phyloP scores from a whole-genome alignment of 2,797 vertebrate genomes.

The Alfaro cultratus region DNA sequence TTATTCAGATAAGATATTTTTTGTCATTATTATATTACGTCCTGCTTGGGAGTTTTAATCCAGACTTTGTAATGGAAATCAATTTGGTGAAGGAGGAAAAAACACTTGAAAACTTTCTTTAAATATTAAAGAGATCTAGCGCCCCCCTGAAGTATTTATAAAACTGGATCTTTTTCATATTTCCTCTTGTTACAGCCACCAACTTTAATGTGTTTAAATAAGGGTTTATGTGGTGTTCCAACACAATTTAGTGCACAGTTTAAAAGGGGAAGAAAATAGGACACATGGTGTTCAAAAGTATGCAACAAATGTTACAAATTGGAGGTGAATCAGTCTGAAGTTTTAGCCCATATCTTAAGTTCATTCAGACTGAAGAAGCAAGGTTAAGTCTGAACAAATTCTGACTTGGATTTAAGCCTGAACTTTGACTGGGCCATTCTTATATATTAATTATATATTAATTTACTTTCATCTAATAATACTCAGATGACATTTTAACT shows the following conservation, averaged over 20 bases:
- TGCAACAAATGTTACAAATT: neutral
- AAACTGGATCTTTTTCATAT: neutral
- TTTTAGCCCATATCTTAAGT: too few relatives aligned
- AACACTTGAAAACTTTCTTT: slow-evolving; percentile 4
- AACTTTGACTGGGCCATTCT: neutral
- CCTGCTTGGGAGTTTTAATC: slow-evolving; percentile 19
- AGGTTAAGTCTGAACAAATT: neutral
- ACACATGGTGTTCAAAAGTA: neutral
- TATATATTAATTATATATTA: neutral
- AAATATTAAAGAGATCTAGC: neutral
- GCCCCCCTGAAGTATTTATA: too few relatives aligned
- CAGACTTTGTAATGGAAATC: slow-evolving; percentile 12
- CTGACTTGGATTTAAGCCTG: neutral
- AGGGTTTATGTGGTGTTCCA: neutral
- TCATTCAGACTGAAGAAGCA: neutral
- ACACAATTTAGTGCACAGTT: neutral
- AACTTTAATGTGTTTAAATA: neutral
- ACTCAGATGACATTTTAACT: too few relatives aligned
- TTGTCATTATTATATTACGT: slow-evolving; percentile 26
- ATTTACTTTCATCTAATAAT: neutral
- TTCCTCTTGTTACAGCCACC: neutral
- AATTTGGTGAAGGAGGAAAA: slow-evolving; percentile 11
- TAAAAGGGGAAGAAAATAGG: neutral
- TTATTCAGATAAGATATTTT: slow-evolving; percentile 30
- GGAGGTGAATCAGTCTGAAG: neutral